Evolutionary conservation across 2,113 vertebrate genomes (phyloP).

Genomic region (Oryzias curvinotus): DNA sequence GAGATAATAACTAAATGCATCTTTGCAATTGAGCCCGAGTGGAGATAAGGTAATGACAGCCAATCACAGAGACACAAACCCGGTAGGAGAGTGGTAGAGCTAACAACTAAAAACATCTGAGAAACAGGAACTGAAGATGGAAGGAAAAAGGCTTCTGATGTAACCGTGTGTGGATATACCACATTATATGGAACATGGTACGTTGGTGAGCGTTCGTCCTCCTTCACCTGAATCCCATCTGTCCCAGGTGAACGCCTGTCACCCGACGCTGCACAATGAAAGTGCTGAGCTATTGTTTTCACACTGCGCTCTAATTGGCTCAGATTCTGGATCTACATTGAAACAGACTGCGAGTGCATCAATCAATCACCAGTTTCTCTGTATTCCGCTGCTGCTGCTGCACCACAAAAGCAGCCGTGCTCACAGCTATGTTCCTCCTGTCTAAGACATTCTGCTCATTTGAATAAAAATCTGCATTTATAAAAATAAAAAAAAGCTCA

Average conservation of each 20-base stretch:
- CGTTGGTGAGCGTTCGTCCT: neutral
- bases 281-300: no score
- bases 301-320: no score
- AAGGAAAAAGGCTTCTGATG: no score
- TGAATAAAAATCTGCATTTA: no score
- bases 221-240: neutral
- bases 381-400: neutral
- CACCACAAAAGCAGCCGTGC: neutral
- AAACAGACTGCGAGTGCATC: neutral
- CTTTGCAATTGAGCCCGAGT: neutral
- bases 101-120: neutral
- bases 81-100: neutral
- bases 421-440: neutral
- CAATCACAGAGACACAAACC: neutral
- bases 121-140: no score
- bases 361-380: neutral
- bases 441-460: no score
- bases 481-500: no score
- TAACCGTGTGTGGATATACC: no score
- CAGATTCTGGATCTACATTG: no score
- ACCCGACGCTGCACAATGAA: neutral
- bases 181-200: no score
- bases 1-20: conserved; percentile 1
- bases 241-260: neutral
- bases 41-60: conserved; percentile 2